phyloP scores from a whole-genome alignment of 1,140 invertebrate species.

The Dolichoris vasculosae region DNA sequence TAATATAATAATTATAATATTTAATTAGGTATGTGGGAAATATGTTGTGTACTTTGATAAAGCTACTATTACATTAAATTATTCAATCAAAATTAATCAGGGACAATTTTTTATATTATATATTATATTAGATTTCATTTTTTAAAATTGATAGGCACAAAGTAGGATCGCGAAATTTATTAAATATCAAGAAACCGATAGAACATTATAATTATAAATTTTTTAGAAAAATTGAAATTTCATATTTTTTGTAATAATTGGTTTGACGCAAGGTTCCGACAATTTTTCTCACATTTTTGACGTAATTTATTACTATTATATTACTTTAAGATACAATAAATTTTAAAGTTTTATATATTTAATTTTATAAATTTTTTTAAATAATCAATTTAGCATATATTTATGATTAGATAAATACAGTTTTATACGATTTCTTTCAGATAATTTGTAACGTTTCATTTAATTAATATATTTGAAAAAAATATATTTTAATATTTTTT shows the following conservation, averaged over 20 bases:
- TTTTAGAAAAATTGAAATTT: not conserved
- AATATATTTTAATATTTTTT: no score
- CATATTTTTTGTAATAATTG: conserved; percentile 24
- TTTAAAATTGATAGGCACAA: not conserved
- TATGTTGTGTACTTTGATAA: not conserved
- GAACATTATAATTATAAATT: not conserved
- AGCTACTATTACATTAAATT: not conserved
- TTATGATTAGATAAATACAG: no score
- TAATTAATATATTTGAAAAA: no score
- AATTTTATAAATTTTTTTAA: not conserved
- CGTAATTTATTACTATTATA: not conserved
- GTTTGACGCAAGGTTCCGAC: not conserved
- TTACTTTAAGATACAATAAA: not conserved
- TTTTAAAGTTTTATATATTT: not conserved
- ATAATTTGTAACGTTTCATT: no score
- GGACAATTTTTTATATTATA: not conserved
- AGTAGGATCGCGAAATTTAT: conserved; percentile 1
- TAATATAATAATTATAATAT: not conserved
- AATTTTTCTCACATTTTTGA: not conserved
- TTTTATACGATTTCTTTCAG: no score
- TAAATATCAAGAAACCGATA: not conserved
- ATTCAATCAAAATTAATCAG: not conserved
- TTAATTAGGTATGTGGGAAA: not conserved
- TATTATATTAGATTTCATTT: not conserved
- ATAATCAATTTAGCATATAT: no score